These are phyloP conservation scores for Zele albiditarsus DNA, from an alignment of 2,888 invertebrate species.

Conservation along the genomic window DNA sequence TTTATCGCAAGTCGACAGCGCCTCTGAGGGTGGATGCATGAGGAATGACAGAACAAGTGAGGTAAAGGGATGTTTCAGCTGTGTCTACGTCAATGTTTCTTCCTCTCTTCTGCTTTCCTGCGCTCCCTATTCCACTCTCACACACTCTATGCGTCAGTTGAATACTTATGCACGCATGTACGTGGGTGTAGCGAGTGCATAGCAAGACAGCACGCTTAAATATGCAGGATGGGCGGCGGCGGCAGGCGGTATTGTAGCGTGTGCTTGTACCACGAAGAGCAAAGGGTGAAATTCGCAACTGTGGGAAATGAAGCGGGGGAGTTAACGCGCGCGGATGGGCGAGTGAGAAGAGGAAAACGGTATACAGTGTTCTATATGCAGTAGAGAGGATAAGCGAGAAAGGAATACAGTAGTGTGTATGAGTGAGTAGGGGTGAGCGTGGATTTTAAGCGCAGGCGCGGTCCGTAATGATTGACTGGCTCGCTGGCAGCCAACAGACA, in stretches of 20 bases:
- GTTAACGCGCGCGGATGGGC: conserved; percentile 44
- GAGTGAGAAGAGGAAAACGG: conserved; percentile 31
- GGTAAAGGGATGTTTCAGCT: conserved; percentile 19
- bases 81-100: conserved; percentile 34
- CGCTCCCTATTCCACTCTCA: conserved; percentile 1
- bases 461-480: conserved; percentile 73
- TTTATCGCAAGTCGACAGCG: conserved; percentile 40
- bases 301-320: conserved; percentile 49
- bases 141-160: background rate
- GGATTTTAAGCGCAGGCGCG: conserved; percentile 66
- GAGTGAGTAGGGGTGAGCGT: conserved; percentile 44
- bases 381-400: conserved; percentile 36
- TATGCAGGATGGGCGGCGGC: conserved; percentile 72
- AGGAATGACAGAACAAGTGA: conserved; percentile 19
- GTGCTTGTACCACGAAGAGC: conserved; percentile 65
- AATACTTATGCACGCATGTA: conserved; percentile 34
- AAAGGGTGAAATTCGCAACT: conserved; percentile 66
- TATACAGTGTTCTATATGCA: conserved; percentile 41
- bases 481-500: conserved; percentile 74
- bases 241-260: conserved; percentile 69
- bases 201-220: conserved; percentile 72
- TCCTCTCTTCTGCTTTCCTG: background rate
- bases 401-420: conserved; percentile 46
- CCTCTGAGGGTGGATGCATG: conserved; percentile 2
- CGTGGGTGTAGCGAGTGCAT: conserved; percentile 65